These are phyloP conservation scores for Palloptera scutellata DNA, from an alignment of 2,888 invertebrate species.

Conservation along the genomic window DNA sequence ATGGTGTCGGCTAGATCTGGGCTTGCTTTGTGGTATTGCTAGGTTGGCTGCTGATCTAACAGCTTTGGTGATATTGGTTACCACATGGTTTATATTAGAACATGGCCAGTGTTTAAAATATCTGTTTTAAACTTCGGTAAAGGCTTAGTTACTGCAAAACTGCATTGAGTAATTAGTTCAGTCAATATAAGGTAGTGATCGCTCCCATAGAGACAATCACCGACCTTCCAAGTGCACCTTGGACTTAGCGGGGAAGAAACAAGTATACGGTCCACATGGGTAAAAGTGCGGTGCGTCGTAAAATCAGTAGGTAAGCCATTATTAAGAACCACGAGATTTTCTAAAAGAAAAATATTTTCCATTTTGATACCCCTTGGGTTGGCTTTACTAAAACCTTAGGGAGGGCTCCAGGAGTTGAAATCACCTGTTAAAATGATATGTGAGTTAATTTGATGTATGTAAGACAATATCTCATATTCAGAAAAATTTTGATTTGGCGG, in stretches of 20 bases:
- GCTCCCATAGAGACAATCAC: background rate
- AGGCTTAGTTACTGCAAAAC: no score
- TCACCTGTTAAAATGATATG: background rate
- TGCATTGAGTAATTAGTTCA: background rate
- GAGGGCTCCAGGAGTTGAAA: slow-evolving; percentile 8
- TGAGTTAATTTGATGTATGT: background rate
- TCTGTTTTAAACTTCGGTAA: no score
- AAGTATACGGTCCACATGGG: background rate
- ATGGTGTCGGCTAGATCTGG: background rate
- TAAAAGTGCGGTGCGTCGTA: background rate
- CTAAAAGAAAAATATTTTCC: background rate
- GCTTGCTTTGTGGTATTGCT: slow-evolving; percentile 10
- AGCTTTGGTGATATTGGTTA: background rate
- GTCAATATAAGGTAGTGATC: slow-evolving; percentile 4
- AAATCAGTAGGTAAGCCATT: background rate
- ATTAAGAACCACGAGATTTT: background rate
- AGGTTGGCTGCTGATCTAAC: background rate
- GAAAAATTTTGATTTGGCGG: background rate
- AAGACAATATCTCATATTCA: background rate
- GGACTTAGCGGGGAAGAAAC: background rate
- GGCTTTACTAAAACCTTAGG: background rate
- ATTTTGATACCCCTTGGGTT: background rate
- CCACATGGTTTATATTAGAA: background rate
- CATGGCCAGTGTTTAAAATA: no score
- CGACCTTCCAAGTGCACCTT: background rate